Percentiles rank a stretch among this genome's conserved stretches.
phyloP scores from a whole-genome alignment of 2,888 invertebrate genomes.

The Gastrophysa polygoni region DNA sequence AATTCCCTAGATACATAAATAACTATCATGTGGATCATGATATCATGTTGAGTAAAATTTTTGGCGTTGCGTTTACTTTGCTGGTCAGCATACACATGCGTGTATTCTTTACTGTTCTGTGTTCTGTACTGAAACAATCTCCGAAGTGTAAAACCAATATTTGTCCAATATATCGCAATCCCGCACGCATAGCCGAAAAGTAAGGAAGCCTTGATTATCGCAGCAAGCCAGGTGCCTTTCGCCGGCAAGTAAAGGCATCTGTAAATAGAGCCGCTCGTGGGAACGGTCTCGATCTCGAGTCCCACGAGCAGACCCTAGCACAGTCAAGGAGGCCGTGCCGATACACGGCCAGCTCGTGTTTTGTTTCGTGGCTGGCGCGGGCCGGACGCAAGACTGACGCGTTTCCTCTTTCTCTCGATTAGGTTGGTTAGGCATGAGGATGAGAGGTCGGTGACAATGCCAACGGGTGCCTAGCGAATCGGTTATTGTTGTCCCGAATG shows the following conservation, averaged over 20 bases:
- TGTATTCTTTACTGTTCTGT: no score
- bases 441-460: background rate
- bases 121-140: no score
- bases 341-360: slow-evolving; percentile 37
- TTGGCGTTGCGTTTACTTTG: no score
- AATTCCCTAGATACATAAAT: no score
- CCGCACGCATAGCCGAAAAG: background rate
- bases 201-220: background rate
- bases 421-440: background rate
- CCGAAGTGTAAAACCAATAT: no score
- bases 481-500: background rate
- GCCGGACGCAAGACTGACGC: slow-evolving; percentile 43
- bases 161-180: no score
- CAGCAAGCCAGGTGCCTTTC: slow-evolving; percentile 40
- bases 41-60: no score
- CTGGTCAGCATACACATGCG: no score
- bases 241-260: slow-evolving; percentile 40
- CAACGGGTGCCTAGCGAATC: background rate
- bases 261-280: slow-evolving; percentile 43
- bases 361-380: slow-evolving; percentile 41
- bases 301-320: slow-evolving; percentile 43
- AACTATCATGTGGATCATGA: no score
- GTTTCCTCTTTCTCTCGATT: slow-evolving; percentile 28
- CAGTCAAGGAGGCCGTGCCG: slow-evolving; percentile 34
- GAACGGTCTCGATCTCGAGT: slow-evolving; percentile 43